Conservation (phyloP, 1,140 invertebrate genomes). For the Hyles euphorbiae region DNA sequence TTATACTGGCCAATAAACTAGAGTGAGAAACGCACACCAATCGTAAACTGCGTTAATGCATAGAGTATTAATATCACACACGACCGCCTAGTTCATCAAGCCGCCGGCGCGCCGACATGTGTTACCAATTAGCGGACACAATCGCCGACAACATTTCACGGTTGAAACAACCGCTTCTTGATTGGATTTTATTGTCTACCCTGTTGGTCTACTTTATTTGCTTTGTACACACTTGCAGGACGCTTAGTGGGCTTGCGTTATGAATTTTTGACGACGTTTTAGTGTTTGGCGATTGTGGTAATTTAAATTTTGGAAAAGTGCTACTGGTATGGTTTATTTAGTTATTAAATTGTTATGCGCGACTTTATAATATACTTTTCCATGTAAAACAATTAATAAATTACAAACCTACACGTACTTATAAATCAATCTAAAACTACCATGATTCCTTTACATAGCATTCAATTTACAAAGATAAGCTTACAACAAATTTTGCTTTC, state of each 20-base stretch:
- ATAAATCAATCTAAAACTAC: too few species aligned
- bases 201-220: conserved; percentile 43
- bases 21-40: background rate
- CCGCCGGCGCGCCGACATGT: conserved; percentile 33
- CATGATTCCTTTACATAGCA: too few species aligned
- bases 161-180: conserved; percentile 44
- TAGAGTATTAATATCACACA: conserved; percentile 8
- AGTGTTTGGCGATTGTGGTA: too few species aligned
- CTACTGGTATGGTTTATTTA: too few species aligned
- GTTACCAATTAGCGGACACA: conserved; percentile 56
- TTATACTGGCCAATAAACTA: background rate
- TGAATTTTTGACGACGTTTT: too few species aligned
- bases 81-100: conserved; percentile 17
- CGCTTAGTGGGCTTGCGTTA: conserved; percentile 7
- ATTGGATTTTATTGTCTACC: conserved; percentile 63
- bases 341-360: too few species aligned
- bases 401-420: too few species aligned
- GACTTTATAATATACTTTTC: too few species aligned
- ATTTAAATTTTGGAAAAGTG: too few species aligned
- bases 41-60: background rate
- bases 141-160: conserved; percentile 31
- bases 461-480: too few species aligned
- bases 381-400: too few species aligned
- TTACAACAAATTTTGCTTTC: too few species aligned
- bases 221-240: conserved; percentile 22